phyloP scores from a whole-genome alignment of 1,140 invertebrate species.

The Brachionus calyciflorus region DNA sequence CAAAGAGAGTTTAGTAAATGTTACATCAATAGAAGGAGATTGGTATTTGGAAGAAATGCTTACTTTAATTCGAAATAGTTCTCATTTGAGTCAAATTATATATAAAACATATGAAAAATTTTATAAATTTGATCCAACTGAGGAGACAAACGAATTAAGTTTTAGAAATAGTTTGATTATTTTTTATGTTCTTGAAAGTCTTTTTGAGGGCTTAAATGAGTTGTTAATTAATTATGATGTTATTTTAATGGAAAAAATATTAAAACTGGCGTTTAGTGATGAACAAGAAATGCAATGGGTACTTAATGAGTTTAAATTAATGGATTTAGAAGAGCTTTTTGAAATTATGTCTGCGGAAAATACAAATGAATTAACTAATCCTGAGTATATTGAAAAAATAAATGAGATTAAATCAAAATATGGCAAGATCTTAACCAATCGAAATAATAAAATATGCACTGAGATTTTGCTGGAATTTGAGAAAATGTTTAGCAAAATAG shows the following conservation, averaged over 20 bases:
- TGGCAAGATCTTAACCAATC: background rate
- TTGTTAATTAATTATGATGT: background rate
- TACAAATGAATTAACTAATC: background rate
- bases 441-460: background rate
- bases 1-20: background rate
- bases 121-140: background rate
- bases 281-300: background rate
- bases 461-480: slow-evolving; percentile 15
- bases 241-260: background rate
- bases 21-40: slow-evolving; percentile 30
- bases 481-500: slow-evolving; percentile 11
- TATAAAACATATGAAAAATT: background rate
- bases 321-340: slow-evolving; percentile 17
- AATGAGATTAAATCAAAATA: slow-evolving; percentile 25
- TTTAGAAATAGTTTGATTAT: background rate
- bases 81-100: background rate
- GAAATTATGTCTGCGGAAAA: background rate
- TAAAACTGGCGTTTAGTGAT: background rate
- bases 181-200: background rate
- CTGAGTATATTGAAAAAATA: background rate
- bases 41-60: slow-evolving; percentile 46
- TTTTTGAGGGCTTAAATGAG: background rate
- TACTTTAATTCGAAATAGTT: background rate
- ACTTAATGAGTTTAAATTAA: background rate
- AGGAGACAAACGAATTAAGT: background rate